Conservation (phyloP, 1,140 invertebrate species). For the Paramacrobiotus metropolitanus region DNA sequence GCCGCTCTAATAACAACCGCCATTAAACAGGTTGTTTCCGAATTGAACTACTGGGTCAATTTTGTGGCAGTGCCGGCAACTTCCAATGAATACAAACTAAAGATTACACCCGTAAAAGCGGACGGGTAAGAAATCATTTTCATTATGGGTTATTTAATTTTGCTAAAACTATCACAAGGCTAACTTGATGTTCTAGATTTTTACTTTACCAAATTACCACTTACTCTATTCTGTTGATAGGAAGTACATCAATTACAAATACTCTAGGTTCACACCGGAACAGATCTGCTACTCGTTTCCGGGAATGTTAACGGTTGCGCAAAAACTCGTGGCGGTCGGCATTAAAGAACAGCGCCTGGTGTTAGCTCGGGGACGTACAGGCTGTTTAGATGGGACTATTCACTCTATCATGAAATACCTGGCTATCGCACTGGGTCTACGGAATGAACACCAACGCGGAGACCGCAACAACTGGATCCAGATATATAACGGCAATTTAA, state of each 20-base stretch:
- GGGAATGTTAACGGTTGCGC: background rate
- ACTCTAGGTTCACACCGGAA: background rate
- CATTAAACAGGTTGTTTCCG: background rate
- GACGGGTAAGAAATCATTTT: background rate
- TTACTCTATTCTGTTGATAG: no score
- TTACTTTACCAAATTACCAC: no score
- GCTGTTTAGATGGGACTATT: background rate
- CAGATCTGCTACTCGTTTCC: background rate
- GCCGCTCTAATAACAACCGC: background rate
- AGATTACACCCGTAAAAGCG: background rate
- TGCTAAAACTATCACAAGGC: background rate
- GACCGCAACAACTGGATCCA: background rate
- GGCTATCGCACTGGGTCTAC: background rate
- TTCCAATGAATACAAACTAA: background rate
- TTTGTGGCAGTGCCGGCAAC: background rate
- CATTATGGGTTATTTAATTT: background rate
- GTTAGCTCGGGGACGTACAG: background rate
- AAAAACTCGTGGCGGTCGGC: background rate
- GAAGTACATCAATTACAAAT: no score
- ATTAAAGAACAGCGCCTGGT: slow-evolving; percentile 1
- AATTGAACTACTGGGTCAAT: background rate
- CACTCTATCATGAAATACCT: background rate
- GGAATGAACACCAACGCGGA: slow-evolving; percentile 2
- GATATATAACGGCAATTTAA: background rate
- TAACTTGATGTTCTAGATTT: no score